A percentile compares a stretch with the other conserved stretches of the same genome.
Evolutionary conservation across 2,113 vertebrate genomes (phyloP).

Genomic region (Marmota flaviventris): DNA sequence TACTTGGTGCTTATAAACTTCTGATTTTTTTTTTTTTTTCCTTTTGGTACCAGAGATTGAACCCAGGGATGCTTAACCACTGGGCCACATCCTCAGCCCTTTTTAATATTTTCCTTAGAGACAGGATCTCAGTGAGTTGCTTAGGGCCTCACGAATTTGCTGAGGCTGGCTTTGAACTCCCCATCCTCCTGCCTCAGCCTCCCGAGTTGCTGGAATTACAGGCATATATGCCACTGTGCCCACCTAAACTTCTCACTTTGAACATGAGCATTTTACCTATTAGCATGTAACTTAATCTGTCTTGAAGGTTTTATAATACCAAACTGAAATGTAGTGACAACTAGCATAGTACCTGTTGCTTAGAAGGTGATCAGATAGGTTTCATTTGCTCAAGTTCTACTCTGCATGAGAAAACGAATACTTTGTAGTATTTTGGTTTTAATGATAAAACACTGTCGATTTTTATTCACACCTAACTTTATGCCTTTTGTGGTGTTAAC

Average conservation of each 20-base stretch:
- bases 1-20: constrained; percentile 18
- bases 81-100: too few species aligned
- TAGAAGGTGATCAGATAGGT: not conserved
- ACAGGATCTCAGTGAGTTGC: too few species aligned
- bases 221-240: too few species aligned
- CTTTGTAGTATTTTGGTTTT: not conserved
- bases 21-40: not conserved
- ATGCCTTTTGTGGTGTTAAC: not conserved
- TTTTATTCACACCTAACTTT: constrained; percentile 5
- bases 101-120: too few species aligned
- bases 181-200: too few species aligned
- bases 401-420: not conserved
- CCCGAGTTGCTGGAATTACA: too few species aligned
- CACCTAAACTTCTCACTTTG: not conserved
- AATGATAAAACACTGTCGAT: not conserved
- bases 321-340: not conserved
- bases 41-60: too few species aligned
- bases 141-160: too few species aligned
- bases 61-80: too few species aligned
- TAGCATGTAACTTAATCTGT: not conserved
- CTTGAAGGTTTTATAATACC: not conserved
- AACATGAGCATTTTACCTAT: not conserved
- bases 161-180: too few species aligned
- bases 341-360: not conserved
- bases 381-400: not conserved